Evolutionary conservation across 2,113 vertebrate species (phyloP).

Genomic region (Aramus guarauna): DNA sequence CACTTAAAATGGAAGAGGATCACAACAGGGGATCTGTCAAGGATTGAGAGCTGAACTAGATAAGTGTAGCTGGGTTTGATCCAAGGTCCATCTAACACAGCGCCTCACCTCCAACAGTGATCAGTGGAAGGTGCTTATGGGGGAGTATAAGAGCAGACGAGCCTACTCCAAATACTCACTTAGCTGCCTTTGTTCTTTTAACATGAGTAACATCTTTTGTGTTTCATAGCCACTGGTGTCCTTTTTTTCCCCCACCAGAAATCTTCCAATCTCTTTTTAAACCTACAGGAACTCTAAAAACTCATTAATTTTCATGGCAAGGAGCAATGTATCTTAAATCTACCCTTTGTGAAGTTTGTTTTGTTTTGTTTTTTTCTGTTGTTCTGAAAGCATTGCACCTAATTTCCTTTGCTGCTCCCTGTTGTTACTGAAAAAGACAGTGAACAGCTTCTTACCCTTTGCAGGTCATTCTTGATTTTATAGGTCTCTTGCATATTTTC

Average conservation of each 20-base stretch:
- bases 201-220: neutral
- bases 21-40: neutral
- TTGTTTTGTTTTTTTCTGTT: neutral
- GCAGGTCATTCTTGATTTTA: neutral
- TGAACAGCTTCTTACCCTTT: neutral
- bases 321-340: rapidly evolving
- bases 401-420: neutral
- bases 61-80: neutral
- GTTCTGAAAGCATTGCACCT: rapidly evolving
- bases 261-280: neutral
- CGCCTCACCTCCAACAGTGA: neutral
- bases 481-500: neutral
- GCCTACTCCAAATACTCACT: neutral
- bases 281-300: neutral
- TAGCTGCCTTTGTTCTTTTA: neutral
- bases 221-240: neutral
- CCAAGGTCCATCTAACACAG: neutral
- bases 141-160: neutral
- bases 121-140: neutral
- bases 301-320: neutral
- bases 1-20: neutral
- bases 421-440: neutral
- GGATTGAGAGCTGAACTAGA: neutral
- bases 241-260: neutral
- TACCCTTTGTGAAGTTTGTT: neutral